phyloP scores from a whole-genome alignment of 2,113 vertebrate species.

The Pollachius pollachius region DNA sequence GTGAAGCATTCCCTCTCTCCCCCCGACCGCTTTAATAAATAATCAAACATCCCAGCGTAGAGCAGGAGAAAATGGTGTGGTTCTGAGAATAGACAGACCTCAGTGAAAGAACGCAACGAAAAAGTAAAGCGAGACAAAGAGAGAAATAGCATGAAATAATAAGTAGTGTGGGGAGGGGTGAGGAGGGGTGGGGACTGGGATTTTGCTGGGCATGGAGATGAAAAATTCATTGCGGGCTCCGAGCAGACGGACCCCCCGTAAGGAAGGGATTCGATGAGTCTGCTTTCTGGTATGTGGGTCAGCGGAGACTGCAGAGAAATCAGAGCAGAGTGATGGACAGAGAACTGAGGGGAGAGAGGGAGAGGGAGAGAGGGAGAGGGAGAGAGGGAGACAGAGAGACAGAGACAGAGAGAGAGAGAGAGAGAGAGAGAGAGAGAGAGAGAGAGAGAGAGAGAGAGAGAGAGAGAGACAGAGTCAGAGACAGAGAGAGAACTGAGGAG shows the following conservation, averaged over 20 bases:
- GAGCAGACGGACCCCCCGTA: constrained; percentile 60
- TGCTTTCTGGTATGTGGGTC: constrained; percentile 69
- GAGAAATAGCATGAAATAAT: constrained; percentile 60
- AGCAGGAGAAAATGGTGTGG: constrained; percentile 13
- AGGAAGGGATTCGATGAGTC: constrained; percentile 44
- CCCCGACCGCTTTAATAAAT: constrained; percentile 56
- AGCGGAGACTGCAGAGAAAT: constrained; percentile 31
- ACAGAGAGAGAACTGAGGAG: too few species aligned
- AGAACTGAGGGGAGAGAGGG: neutral
- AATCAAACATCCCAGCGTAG: constrained; percentile 47
- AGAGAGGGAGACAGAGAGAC: too few species aligned
- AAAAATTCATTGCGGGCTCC: constrained; percentile 68
- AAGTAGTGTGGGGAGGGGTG: constrained; percentile 49
- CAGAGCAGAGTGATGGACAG: constrained; percentile 15
- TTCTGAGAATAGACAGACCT: constrained; percentile 5
- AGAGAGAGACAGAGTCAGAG: too few species aligned
- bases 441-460: too few species aligned
- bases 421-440: neutral
- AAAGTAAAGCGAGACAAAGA: neutral
- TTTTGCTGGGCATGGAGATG: constrained; percentile 51
- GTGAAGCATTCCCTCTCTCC: constrained; percentile 31
- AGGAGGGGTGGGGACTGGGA: constrained; percentile 7
- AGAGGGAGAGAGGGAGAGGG: neutral
- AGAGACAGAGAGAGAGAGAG: constrained; percentile 8
- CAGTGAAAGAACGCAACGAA: constrained; percentile 8